A percentile compares a stretch with the other conserved stretches of the same genome.
phyloP scores from a whole-genome alignment of 1,140 invertebrate species.

The Argopecten irradians region DNA sequence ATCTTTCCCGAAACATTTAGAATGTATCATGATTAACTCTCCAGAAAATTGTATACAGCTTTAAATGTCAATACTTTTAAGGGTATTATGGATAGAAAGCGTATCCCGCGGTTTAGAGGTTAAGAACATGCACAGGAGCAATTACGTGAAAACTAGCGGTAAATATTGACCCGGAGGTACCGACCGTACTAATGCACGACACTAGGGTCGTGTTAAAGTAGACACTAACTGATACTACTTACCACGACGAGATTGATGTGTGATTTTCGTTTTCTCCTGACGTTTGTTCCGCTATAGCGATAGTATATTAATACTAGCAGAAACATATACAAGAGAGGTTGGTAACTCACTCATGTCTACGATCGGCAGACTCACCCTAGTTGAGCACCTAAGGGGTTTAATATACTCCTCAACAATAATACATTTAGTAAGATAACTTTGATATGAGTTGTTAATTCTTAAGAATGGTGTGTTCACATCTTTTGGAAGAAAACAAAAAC shows the following conservation, averaged over 20 bases:
- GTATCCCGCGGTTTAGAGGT: neutral
- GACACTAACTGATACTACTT: neutral
- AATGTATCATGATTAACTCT: neutral
- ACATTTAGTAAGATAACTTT: too few species aligned
- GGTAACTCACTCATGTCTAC: too few species aligned
- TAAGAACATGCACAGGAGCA: neutral
- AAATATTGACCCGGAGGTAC: neutral
- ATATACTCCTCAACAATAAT: too few species aligned
- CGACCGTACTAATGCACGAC: neutral
- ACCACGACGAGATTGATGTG: neutral
- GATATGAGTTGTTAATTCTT: too few species aligned
- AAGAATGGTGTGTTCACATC: too few species aligned
- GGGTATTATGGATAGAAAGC: neutral
- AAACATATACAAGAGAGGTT: too few species aligned
- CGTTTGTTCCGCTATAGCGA: neutral
- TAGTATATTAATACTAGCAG: too few species aligned
- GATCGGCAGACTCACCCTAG: too few species aligned
- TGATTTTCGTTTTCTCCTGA: neutral
- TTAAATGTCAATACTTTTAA: conserved; percentile 1
- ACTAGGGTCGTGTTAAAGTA: neutral
- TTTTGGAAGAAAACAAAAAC: too few species aligned
- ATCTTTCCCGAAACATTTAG: neutral
- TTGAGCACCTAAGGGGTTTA: too few species aligned
- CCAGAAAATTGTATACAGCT: neutral
- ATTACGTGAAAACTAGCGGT: neutral